A percentile compares a stretch with the other conserved stretches of the same genome.
Conservation (phyloP, 2,797 vertebrate species). For the Chromobotia macracanthus region DNA sequence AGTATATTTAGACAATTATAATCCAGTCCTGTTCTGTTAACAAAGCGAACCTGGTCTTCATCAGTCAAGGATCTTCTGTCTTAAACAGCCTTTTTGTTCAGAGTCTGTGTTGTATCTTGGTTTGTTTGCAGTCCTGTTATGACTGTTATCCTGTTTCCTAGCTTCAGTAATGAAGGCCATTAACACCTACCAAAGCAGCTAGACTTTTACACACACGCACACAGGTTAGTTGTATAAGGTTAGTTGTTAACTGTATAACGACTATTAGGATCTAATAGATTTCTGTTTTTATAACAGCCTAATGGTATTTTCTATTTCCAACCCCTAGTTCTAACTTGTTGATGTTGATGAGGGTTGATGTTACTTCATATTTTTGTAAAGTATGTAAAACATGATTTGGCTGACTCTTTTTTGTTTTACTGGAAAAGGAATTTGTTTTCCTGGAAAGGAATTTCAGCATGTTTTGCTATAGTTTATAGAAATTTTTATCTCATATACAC, state of each 20-base stretch:
- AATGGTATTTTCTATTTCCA: not conserved
- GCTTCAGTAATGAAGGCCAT: slow-evolving; percentile 22
- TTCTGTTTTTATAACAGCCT: not conserved
- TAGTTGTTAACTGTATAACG: not conserved
- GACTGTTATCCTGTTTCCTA: slow-evolving; percentile 6
- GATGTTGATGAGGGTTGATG: too few species aligned
- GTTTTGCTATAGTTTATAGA: too few species aligned
- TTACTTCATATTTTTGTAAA: too few species aligned
- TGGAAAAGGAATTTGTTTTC: too few species aligned
- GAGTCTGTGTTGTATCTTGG: not conserved
- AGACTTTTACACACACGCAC: slow-evolving; percentile 4
- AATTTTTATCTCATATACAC: too few species aligned
- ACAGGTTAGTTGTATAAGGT: not conserved
- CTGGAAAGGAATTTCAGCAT: too few species aligned
- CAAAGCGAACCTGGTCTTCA: slow-evolving; percentile 45
- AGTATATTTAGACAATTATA: slow-evolving; percentile 59
- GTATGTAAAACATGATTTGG: too few species aligned
- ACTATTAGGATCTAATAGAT: not conserved
- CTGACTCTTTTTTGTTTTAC: too few species aligned
- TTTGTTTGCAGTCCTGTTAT: slow-evolving; percentile 16
- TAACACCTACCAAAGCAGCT: slow-evolving; percentile 19
- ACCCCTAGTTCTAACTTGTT: too few species aligned
- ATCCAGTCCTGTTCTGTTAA: slow-evolving; percentile 52
- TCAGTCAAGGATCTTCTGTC: slow-evolving; percentile 29
- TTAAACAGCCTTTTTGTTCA: not conserved